Evolutionary conservation across 2,797 vertebrate genomes (phyloP).

Genomic region (Zenarchopterus dispar): DNA sequence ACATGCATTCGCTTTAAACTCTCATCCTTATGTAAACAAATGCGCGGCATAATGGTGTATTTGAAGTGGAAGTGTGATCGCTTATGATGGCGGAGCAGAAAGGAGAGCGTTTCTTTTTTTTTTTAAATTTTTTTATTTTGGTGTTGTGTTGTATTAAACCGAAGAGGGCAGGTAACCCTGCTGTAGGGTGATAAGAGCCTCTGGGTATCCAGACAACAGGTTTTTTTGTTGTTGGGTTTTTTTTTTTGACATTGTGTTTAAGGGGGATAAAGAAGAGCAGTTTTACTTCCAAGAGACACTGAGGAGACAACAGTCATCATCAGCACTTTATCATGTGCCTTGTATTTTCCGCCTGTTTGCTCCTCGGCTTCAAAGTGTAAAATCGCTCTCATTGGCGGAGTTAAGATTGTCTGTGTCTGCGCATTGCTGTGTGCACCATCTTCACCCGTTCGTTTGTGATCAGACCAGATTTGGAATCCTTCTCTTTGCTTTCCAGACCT

Average conservation of each 20-base stretch:
- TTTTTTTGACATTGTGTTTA: constrained; percentile 52
- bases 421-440: constrained; percentile 15
- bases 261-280: constrained; percentile 50
- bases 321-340: constrained; percentile 50
- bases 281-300: constrained; percentile 35
- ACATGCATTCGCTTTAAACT: constrained; percentile 55
- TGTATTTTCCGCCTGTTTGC: constrained; percentile 42
- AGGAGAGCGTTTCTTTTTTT: constrained; percentile 27
- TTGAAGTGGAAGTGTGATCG: constrained; percentile 51
- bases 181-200: constrained; percentile 71
- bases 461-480: constrained; percentile 10
- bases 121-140: too few species aligned
- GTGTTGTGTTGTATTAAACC: constrained; percentile 60
- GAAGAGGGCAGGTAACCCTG: constrained; percentile 77
- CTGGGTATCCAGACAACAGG: constrained; percentile 45
- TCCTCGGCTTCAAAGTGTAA: constrained; percentile 22
- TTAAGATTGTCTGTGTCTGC: constrained; percentile 20
- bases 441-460: constrained; percentile 23
- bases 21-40: constrained; percentile 56
- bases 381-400: constrained; percentile 33
- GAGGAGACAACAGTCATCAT: constrained; percentile 41
- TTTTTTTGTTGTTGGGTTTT: constrained; percentile 38
- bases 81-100: constrained; percentile 54
- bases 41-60: constrained; percentile 33
- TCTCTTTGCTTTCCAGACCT: constrained; percentile 25